Evolutionary conservation across 2,797 vertebrate genomes (phyloP), one percentile per base, ranked within the genome.

Genomic region (Miichthys miiuy): DNA sequence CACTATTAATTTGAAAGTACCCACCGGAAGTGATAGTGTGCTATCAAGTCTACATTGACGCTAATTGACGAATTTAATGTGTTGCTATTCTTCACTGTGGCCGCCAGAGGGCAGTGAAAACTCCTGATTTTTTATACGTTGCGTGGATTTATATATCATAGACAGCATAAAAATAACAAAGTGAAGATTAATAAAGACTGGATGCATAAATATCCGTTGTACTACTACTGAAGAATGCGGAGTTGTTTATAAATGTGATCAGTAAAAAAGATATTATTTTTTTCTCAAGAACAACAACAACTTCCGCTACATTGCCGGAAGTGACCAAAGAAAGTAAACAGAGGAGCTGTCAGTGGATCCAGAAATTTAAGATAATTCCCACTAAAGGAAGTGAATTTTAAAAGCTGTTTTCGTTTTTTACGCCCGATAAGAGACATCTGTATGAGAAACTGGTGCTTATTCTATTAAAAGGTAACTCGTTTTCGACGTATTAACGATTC

Each of bases 321-420:
- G 86, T 94, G 89, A 91, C 89, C 46, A 57, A 13, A n/a, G 3
- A 82, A 80, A 82, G 90, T 92, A 93, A 94, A 93, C 75, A 93
- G 65, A 81, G 55, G 52, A 67, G n/a, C 73, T 74, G 73, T 87
- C 80, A 51, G 18, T 55, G 50, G 56, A 12, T 67, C 17, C 11
- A 70, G 61, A 72, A 77, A 86, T 87, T 38, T 56, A 3, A 60
- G 54, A 56, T 47, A 61, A 56, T 44, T 58, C 1, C 7, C 5
- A 65, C 0, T 14, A 63, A 79, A 75, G 5, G 25, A 11, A 34
- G 3, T 0, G 6, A 23, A 46, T 79, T 42, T 23, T 5, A 0
- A 57, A 47, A 54, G 0, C 48, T 5, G 34, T 68, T 57, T 46
- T 5, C 6, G 30, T 14, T 44, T 56, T 75, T 18, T 11, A 63